Conservation (phyloP, 2,113 vertebrate species). For the Halcyon malimbica region DNA sequence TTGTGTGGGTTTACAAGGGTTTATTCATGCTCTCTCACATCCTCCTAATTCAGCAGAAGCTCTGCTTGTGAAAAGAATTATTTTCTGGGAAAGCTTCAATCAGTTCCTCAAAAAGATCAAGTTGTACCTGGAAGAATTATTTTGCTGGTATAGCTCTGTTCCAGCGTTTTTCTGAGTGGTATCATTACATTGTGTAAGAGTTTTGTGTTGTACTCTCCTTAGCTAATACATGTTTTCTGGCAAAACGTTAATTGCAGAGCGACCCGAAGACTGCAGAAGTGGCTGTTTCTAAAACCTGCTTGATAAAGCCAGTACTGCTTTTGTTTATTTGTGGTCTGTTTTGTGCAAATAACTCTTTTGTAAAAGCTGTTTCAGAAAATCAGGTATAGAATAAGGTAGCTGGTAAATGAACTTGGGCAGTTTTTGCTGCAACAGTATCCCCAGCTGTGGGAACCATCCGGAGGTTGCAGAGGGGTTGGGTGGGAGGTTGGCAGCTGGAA, state of each 20-base stretch:
- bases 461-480: not conserved
- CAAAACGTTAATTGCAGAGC: not conserved
- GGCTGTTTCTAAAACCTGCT: not conserved
- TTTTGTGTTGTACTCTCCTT: not conserved
- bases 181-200: not conserved
- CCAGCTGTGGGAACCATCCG: not conserved
- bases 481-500: not conserved
- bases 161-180: not conserved
- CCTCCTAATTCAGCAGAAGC: not conserved
- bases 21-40: not conserved
- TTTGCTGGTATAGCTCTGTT: not conserved
- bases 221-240: not conserved
- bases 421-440: not conserved
- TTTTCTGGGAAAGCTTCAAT: not conserved
- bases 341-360: not conserved
- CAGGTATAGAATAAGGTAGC: not conserved
- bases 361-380: not conserved
- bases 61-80: not conserved
- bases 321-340: not conserved
- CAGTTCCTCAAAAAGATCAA: not conserved
- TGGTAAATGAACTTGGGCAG: not conserved
- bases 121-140: not conserved
- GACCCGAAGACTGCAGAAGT: not conserved
- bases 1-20: not conserved
- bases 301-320: not conserved